Conservation (phyloP, 1,140 invertebrate genomes). For the Bombus terrestris region DNA sequence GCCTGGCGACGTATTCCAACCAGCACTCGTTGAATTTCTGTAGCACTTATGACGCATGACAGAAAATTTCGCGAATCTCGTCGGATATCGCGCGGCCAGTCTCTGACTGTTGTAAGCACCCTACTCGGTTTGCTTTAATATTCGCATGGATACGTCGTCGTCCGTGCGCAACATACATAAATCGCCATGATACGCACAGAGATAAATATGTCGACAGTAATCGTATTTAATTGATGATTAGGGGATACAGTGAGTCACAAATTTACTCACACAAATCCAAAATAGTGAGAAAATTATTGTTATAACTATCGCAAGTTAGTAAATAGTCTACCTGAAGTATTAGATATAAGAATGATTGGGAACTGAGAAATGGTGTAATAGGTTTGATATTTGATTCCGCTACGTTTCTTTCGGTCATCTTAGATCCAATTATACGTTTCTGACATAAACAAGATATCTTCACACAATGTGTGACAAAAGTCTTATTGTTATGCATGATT, state of each 20-base stretch:
- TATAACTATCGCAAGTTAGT: not conserved
- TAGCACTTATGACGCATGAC: slow-evolving; percentile 14
- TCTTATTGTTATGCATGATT: too few relatives aligned
- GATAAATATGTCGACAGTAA: slow-evolving; percentile 8
- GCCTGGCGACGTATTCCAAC: slow-evolving; percentile 38
- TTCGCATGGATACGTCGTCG: not conserved
- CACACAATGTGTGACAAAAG: too few relatives aligned
- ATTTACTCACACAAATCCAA: not conserved
- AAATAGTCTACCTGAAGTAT: not conserved
- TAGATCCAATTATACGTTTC: too few relatives aligned
- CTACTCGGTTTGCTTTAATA: not conserved
- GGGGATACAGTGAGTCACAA: not conserved
- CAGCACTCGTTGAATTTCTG: slow-evolving; percentile 24
- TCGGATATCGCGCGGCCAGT: not conserved
- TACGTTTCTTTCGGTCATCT: too few relatives aligned
- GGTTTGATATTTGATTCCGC: too few relatives aligned
- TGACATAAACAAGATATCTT: too few relatives aligned
- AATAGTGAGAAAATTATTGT: not conserved
- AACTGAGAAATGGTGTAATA: not conserved
- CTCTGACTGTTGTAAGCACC: slow-evolving; percentile 5
- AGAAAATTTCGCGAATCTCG: slow-evolving; percentile 23
- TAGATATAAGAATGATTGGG: too few relatives aligned
- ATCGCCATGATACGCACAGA: not conserved
- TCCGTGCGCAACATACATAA: not conserved
- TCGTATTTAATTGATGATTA: slow-evolving; percentile 40